A percentile compares a stretch with the other conserved stretches of the same genome.
These are phyloP conservation scores for Empis stercorea DNA, from an alignment of 2,888 invertebrate genomes.

Conservation along the genomic window DNA sequence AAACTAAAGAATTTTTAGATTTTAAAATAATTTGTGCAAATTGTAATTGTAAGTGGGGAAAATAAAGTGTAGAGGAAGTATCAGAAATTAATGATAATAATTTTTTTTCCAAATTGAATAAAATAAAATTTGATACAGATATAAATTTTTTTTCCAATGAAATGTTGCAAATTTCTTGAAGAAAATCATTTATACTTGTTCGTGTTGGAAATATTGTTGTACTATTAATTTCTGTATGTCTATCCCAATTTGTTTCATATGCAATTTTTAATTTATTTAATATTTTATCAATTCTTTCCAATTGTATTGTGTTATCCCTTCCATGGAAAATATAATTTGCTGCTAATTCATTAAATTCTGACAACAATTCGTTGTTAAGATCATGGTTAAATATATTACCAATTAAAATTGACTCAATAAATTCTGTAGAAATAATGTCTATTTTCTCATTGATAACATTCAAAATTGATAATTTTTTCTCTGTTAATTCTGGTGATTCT, in stretches of 20 bases:
- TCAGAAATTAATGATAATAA: too few relatives aligned
- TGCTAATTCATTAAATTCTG: background rate
- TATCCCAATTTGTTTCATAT: background rate
- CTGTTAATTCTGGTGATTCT: background rate
- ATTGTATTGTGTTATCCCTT: background rate
- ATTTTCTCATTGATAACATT: background rate
- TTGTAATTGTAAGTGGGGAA: too few relatives aligned
- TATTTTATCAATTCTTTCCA: background rate
- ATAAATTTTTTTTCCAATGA: too few relatives aligned
- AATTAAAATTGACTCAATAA: background rate
- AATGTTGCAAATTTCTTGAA: too few relatives aligned
- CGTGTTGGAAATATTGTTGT: too few relatives aligned
- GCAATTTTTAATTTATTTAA: background rate
- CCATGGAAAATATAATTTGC: background rate
- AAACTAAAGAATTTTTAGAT: too few relatives aligned
- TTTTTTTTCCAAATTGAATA: too few relatives aligned
- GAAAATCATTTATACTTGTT: too few relatives aligned
- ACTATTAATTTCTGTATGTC: background rate
- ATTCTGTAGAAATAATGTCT: too few relatives aligned
- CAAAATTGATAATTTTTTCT: background rate
- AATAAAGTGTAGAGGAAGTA: too few relatives aligned
- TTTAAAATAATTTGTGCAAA: too few relatives aligned
- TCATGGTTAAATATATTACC: background rate
- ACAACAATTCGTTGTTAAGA: background rate
- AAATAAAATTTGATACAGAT: too few relatives aligned